Base-by-base conservation (phyloP, 2,888 invertebrate species). In the Stegana nigrithorax region DNA sequence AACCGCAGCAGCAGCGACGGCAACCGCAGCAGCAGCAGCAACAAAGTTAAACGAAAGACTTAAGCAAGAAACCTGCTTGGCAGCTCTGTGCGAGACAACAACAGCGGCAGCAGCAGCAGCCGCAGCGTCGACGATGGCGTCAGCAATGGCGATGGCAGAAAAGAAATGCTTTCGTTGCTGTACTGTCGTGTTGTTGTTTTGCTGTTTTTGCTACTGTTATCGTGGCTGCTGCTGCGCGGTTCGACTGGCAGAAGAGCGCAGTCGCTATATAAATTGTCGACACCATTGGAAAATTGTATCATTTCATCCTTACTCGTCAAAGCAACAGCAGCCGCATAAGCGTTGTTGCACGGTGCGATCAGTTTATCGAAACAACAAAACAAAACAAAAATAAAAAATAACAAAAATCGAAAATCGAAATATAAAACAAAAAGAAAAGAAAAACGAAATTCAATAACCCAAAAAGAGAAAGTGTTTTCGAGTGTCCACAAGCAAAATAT, bases 251-350 rank as follows among this genome's bases (percentile, higher is more conserved):
- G 44, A 69, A 81, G 81, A 82, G 82, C 78, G 74, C 67, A 68
- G 77, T 79, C 81, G 81, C 82, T 85, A 86, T 86, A 86, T 86
- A 86, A 86, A 86, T 85, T 86, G 86, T 81, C 73, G 81, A 81
- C 80, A 77, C 82, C 80, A 78, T 83, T 83, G 83, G 84, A 82
- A 86, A 86, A 84, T 83, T 82, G 84, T 86, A 86, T 86, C 86
- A 86, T 83, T 86, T 86, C 86, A 86, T 86, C 86, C 86, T 86
- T 85, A 80, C 78, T 81, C 84, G 83, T 85, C 82, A 81, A 83
- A 84, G 84, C 84, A 85, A 85, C 78, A 83, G 74, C 80, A 77
- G 75, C 70, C 70, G 70, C 55, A 39, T 21, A 27, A 58, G 57
- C 68, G 71, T 74, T 75, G 73, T 67, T 74, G 70, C 78, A 61